A percentile compares a stretch with the other conserved stretches of the same genome.
Conservation (phyloP, 1,140 invertebrate genomes). For the Drosophila tropicalis region DNA sequence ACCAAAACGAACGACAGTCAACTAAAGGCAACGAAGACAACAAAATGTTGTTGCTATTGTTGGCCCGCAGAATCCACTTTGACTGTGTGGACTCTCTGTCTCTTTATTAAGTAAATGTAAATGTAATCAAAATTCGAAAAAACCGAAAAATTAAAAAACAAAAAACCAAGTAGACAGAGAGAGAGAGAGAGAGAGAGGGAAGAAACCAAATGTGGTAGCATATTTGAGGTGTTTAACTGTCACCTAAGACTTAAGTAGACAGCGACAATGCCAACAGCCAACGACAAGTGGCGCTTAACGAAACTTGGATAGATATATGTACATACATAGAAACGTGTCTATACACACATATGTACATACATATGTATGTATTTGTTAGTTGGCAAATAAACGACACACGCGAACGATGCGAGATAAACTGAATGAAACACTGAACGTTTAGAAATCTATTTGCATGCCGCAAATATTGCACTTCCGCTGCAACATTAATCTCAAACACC, state of each 20-base stretch:
- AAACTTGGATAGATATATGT: background rate
- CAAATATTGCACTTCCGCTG: slow-evolving; percentile 66
- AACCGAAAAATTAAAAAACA: background rate
- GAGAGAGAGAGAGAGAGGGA: background rate
- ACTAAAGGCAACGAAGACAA: slow-evolving; percentile 2
- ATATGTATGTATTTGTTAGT: background rate
- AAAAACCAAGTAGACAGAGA: too few relatives aligned
- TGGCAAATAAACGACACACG: slow-evolving; percentile 13
- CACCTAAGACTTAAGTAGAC: slow-evolving; percentile 64
- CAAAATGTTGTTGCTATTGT: background rate
- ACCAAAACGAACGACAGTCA: background rate
- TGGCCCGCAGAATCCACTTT: background rate
- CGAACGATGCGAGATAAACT: slow-evolving; percentile 10
- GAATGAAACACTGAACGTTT: slow-evolving; percentile 29
- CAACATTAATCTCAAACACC: slow-evolving; percentile 13
- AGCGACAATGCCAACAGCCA: slow-evolving; percentile 33
- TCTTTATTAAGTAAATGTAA: slow-evolving; percentile 19
- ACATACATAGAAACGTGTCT: background rate
- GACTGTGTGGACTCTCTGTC: slow-evolving; percentile 2
- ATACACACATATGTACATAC: background rate
- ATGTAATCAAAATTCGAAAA: slow-evolving; percentile 15
- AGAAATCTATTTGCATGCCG: slow-evolving; percentile 52
- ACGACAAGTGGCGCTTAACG: slow-evolving; percentile 17
- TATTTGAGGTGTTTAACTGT: slow-evolving; percentile 64
- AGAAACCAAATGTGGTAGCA: slow-evolving; percentile 49